Evolutionary conservation across 2,113 vertebrate species (phyloP).

Genomic region (Tychaedon coryphoeus): DNA sequence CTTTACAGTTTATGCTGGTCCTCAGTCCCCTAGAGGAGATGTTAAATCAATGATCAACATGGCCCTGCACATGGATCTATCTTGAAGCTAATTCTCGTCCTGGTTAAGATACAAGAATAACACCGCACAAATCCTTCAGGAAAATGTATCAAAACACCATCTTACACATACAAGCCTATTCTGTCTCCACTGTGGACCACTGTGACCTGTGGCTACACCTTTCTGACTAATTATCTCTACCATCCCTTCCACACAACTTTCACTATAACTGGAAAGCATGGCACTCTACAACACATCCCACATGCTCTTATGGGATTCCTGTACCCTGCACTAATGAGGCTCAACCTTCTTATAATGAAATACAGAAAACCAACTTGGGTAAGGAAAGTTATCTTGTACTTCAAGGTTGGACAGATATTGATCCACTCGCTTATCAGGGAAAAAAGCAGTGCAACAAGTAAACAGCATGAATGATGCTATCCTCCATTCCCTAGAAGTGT

Average conservation of each 20-base stretch:
- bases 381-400: background rate
- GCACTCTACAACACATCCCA: background rate
- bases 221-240: constrained; percentile 11
- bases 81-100: background rate
- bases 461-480: background rate
- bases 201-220: background rate
- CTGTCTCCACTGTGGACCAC: background rate
- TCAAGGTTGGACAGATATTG: background rate
- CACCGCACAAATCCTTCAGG: background rate
- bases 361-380: background rate
- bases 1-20: background rate
- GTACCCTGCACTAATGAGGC: background rate
- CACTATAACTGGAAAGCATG: background rate
- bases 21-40: background rate
- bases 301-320: background rate
- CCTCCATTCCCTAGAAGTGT: background rate
- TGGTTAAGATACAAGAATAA: background rate
- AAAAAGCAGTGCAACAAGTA: background rate
- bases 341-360: background rate
- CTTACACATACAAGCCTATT: background rate
- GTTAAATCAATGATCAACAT: constrained; percentile 8
- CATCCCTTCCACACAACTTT: background rate
- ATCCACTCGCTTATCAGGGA: background rate
- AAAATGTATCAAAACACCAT: background rate
- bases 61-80: background rate